Conservation (phyloP, 2,113 vertebrate genomes). For the Anthoscopus minutus region DNA sequence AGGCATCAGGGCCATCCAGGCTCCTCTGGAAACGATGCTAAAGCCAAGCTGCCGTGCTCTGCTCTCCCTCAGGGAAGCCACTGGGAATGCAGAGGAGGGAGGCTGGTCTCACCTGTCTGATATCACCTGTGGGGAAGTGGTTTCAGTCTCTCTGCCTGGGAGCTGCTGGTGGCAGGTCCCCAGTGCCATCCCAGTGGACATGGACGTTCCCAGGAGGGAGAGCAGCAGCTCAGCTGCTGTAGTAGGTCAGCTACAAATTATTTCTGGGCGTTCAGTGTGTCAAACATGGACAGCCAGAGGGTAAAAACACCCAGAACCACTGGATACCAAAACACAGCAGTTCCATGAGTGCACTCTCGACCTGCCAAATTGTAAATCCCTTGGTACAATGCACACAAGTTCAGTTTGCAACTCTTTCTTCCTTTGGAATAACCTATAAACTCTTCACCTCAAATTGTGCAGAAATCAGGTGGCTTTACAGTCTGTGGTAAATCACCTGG, state of each 20-base stretch:
- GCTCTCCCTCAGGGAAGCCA: background rate
- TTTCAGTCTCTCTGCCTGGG: background rate
- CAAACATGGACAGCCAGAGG: background rate
- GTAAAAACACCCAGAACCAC: background rate
- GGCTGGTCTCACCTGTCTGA: background rate
- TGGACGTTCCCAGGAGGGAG: background rate
- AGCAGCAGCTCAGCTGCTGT: slow-evolving; percentile 3
- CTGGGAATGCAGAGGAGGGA: background rate
- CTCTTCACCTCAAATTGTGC: slow-evolving; percentile 33
- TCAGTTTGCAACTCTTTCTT: slow-evolving; percentile 41
- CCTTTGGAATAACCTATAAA: slow-evolving; percentile 37
- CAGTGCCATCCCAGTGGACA: background rate
- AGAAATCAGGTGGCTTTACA: slow-evolving; percentile 32
- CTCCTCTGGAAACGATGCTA: background rate
- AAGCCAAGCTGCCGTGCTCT: background rate
- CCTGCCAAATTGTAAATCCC: slow-evolving; percentile 45
- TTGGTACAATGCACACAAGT: slow-evolving; percentile 15
- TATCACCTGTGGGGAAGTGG: background rate
- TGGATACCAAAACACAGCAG: background rate
- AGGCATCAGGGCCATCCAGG: background rate
- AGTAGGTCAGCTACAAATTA: background rate
- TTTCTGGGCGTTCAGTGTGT: background rate
- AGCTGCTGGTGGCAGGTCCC: background rate
- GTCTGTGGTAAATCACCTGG: background rate
- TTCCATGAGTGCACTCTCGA: slow-evolving; percentile 31